phyloP scores from a whole-genome alignment of 2,888 invertebrate species.

The Oligia fasciuncula region DNA sequence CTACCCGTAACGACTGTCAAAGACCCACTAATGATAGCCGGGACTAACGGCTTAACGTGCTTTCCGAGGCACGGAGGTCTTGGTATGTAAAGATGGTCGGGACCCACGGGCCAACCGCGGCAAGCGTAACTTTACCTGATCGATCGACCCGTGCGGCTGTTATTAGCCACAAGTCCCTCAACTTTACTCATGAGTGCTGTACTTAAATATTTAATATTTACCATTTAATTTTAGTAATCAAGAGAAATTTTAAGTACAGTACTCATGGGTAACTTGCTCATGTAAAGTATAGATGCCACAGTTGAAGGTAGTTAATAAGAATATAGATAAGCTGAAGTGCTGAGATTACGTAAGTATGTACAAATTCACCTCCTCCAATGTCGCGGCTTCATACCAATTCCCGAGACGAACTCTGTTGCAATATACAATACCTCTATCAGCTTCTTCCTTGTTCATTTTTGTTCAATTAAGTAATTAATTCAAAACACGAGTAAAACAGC shows the following conservation, averaged over 20 bases:
- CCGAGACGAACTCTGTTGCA: conserved; percentile 83
- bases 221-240: no score
- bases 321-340: not conserved
- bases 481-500: conserved; percentile 37
- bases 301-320: not conserved
- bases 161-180: no score
- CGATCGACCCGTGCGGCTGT: no score
- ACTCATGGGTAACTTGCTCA: not conserved
- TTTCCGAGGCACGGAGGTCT: not conserved
- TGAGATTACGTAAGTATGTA: not conserved
- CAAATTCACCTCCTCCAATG: conserved; percentile 82
- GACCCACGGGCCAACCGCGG: not conserved
- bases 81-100: not conserved
- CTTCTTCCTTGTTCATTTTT: conserved; percentile 71
- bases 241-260: not conserved
- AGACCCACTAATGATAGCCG: not conserved
- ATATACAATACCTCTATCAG: conserved; percentile 84
- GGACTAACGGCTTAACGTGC: not conserved
- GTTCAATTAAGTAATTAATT: conserved; percentile 17
- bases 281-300: not conserved
- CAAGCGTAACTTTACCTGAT: not conserved
- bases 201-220: no score
- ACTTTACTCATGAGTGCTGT: no score
- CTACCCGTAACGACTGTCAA: not conserved
- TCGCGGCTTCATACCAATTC: conserved; percentile 86